Base-by-base conservation (phyloP, 2,113 vertebrate species). In the Oryzias curvinotus region DNA sequence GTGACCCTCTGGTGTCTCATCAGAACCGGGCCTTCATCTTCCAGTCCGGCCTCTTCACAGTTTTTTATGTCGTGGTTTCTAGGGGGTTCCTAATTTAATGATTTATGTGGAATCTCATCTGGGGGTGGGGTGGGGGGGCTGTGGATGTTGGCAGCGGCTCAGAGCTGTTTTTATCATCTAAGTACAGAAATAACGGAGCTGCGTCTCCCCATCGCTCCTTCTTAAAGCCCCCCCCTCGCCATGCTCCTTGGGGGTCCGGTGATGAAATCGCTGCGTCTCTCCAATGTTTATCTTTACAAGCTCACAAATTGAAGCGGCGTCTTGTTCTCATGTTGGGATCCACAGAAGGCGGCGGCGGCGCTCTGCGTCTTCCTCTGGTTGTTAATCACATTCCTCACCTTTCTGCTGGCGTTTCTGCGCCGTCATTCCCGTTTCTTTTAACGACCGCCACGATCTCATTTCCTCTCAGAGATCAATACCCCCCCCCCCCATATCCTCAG, bases 381-480 rank as follows among this genome's bases (percentile, higher is more conserved):
- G 21, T 46, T 41, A 44, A 45, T 26, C 1, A 21, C 23, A 52
- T 66, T 23, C 25, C 1, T 62, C 49, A 19, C 46, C 36, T 55
- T 19, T 10, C 7, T 54, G 46, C 7, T 49, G n/a, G 8, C 53
- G 17, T 61, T 61, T 62, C 28, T 36, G 18, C 17, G 19, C 23
- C 42, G 52, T 44, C 21, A 57, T 41, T 14, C 42, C 18, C 55
- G 2, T 66, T 43, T 21, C 12, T 59, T 62, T 62, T 7, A 41
- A 23, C 18, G 1, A 48, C 47, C 0, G 41, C 21, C 47, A 1
- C 52, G 2, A 28, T 55, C 57, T 76, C 57, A 67, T 73, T 75
- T 73, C 66, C 65, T 52, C 26, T 8, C 56, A 17, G 50, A 17
- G 17, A 79, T 78, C 69, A 64, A 71, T 71, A 71, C 28, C 28